These are phyloP conservation scores for Drosophila malerkotliana DNA, from an alignment of 1,140 invertebrate species.

Conservation along the genomic window DNA sequence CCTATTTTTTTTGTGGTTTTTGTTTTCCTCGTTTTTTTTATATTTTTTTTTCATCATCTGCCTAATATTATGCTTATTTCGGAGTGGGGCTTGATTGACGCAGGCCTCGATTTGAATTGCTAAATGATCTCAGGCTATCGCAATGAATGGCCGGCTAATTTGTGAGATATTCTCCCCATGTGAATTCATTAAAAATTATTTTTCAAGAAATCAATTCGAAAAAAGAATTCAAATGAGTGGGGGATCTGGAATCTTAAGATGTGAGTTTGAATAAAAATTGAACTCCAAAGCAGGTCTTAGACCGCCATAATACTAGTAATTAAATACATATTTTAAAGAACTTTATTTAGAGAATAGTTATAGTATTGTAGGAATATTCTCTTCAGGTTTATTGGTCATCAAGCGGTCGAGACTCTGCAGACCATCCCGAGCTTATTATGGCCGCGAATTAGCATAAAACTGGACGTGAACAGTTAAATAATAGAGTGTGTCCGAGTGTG, in stretches of 20 bases:
- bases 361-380: no score
- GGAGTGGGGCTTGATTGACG: slow-evolving; percentile 61
- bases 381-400: slow-evolving; percentile 34
- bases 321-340: slow-evolving; percentile 13
- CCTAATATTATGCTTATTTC: slow-evolving; percentile 50
- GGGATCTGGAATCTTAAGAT: slow-evolving; percentile 11
- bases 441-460: slow-evolving; percentile 71
- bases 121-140: slow-evolving; percentile 51
- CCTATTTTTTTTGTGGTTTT: slow-evolving; percentile 12
- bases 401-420: slow-evolving; percentile 27
- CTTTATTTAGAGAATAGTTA: background rate
- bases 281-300: background rate
- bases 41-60: background rate
- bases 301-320: background rate
- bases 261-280: slow-evolving; percentile 2
- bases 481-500: slow-evolving; percentile 56
- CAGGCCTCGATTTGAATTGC: slow-evolving; percentile 66
- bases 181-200: slow-evolving; percentile 73
- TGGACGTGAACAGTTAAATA: slow-evolving; percentile 79
- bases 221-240: slow-evolving; percentile 38
- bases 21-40: no score
- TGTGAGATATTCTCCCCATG: slow-evolving; percentile 52
- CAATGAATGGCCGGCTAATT: slow-evolving; percentile 64
- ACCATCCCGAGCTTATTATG: slow-evolving; percentile 39
- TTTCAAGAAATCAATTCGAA: slow-evolving; percentile 37